Evolutionary conservation across 2,888 invertebrate genomes (phyloP), one percentile per base, ranked within the genome.

Genomic region (Drosophila infuscata): DNA sequence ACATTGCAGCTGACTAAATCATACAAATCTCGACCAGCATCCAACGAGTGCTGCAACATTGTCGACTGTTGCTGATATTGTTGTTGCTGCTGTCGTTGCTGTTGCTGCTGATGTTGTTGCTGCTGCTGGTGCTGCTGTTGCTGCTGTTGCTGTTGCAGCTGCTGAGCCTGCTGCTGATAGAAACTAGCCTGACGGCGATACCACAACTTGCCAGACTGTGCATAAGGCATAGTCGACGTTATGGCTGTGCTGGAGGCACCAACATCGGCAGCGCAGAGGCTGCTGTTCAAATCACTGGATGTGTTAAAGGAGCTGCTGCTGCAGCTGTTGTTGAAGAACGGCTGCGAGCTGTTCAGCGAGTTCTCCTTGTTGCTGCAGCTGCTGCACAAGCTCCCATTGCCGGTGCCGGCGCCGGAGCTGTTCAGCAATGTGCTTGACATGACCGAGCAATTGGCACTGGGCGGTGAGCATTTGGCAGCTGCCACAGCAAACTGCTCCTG

Each of bases 331-430:
- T 86, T 87, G n/a, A 87, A 82, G 9, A 81, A 58, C 5, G 80
- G 86, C 43, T 87, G 73, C 3, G 92, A 92, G 4, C 80, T 83
- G 52, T 91, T 92, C 0, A 89, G 59, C 0, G 80, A 90, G 46
- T 92, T 92, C 59, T 93, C 92, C 66, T 92, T 93, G 69, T 91
- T 91, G 77, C 82, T 81, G 61, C 80, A 82, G 64, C 72, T 68
- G 57, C 77, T 79, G 66, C 75, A 75, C 46, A 80, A 35, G 20
- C 81, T 68, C 9, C 74, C 68, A 64, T 83, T 89, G 12, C 46
- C 57, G 5, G 79, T 70, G 12, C 46, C 57, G 5, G 79, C 70
- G 29, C 76, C 52, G 12, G 91, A 87, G 43, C 87, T 89, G 52
- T 88, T 91, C 6, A 91, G 61, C 51, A 87, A 61, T 12, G 82